Conservation (phyloP, 2,888 invertebrate species). For the Synergus japonicus region DNA sequence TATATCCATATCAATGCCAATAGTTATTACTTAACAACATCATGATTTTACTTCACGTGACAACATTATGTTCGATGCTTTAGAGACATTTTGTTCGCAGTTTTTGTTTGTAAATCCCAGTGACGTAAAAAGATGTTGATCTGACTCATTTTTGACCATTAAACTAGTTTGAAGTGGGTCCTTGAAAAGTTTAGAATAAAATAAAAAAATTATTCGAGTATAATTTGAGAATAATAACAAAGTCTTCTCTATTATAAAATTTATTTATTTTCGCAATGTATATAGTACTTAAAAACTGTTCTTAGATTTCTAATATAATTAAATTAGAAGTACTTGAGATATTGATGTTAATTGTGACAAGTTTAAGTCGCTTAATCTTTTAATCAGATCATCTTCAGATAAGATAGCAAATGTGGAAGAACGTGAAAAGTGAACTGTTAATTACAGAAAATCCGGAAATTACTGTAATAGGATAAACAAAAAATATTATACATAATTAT, state of each 20-base stretch:
- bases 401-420: neutral
- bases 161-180: neutral
- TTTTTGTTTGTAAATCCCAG: neutral
- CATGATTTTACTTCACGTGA: constrained; percentile 22
- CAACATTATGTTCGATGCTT: neutral
- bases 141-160: neutral
- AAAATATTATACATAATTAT: neutral
- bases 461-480: neutral
- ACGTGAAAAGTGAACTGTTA: neutral
- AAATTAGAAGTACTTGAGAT: neutral
- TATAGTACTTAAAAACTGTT: neutral
- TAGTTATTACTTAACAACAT: constrained; percentile 12
- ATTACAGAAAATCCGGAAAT: neutral
- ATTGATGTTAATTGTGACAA: constrained; percentile 21
- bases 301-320: constrained; percentile 4
- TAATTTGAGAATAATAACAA: neutral
- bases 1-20: neutral
- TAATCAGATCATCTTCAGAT: constrained; percentile 8
- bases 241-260: neutral
- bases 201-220: neutral
- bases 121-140: neutral
- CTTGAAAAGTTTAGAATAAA: neutral
- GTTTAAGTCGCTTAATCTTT: neutral
- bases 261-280: neutral
- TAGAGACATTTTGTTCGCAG: neutral